Conservation (phyloP, 2,888 invertebrate species). For the Eretmocerus hayati region DNA sequence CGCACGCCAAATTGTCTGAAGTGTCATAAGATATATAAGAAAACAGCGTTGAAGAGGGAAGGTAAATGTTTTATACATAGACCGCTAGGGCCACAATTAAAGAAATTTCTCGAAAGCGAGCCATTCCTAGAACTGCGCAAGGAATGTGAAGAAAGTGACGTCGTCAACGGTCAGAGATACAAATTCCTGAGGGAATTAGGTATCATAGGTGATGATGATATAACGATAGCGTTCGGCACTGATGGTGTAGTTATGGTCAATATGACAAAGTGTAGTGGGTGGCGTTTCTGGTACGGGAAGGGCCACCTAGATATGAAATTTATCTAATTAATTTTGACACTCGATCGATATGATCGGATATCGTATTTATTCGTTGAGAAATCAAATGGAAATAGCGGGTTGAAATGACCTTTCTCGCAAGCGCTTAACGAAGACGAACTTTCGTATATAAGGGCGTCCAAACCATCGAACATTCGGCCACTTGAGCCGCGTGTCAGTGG, state of each 20-base stretch:
- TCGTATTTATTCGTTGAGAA: too few species aligned
- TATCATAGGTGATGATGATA: slow-evolving; percentile 14
- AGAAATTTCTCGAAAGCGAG: slow-evolving; percentile 5
- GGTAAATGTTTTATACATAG: slow-evolving; percentile 7
- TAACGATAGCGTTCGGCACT: slow-evolving; percentile 18
- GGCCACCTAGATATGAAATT: slow-evolving; percentile 4
- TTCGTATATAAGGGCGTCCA: too few species aligned
- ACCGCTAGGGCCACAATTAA: slow-evolving; percentile 7
- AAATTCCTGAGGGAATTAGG: neutral
- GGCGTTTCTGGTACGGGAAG: slow-evolving; percentile 20
- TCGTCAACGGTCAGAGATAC: slow-evolving; percentile 5
- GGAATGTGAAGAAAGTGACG: neutral
- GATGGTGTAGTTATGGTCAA: slow-evolving; percentile 17
- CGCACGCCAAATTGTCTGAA: neutral
- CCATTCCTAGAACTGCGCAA: slow-evolving; percentile 9
- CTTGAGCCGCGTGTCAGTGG: too few species aligned
- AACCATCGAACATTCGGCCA: too few species aligned
- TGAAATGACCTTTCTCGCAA: too few species aligned
- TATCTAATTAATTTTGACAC: too few species aligned
- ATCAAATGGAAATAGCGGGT: too few species aligned
- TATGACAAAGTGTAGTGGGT: slow-evolving; percentile 17
- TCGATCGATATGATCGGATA: too few species aligned
- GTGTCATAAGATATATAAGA: slow-evolving; percentile 1
- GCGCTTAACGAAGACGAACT: too few species aligned
- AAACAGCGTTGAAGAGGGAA: neutral